Evolutionary conservation across 1,140 invertebrate genomes (phyloP), one percentile per base, ranked within the genome.

Genomic region (Bactericera cockerelli): DNA sequence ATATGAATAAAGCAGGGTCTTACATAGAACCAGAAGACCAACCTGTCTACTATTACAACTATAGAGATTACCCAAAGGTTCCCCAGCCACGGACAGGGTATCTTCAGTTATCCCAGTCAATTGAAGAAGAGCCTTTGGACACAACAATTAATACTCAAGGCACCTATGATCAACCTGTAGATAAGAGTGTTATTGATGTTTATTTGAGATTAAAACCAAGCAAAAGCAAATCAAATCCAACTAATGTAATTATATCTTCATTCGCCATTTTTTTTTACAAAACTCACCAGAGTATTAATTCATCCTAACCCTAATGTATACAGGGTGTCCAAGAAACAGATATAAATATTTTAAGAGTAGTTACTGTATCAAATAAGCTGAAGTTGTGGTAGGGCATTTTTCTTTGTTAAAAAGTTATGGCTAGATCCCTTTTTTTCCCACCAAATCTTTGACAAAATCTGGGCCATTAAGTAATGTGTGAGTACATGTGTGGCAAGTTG

Each of bases 51-150:
- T 16, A 49, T 16, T 49, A 49, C 19, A 16, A 49, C 42, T 49
- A 49, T 16, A 49, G 42, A 49, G 42, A 49, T 49, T 49, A 49
- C 42, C 42, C 42, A 3, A 49, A 49, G 22, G n/a, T 49, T n/a
- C 42, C 42, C 6, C 42, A 49, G 42, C 42, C 4, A 8, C 42
- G n/a, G 6, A 49, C 42, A 4, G 42, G 42, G 19, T 49, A 19
- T 49, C 42, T 49, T 10, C 42, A 49, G 22, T 16, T 49, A 8
- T 49, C 42, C 22, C 42, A 49, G 22, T 19, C 42, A 19, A 49
- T 49, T 22, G 42, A 49, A 49, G 42, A 49, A n/a, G 42, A 49
- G 19, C 8, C 8, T 10, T 4, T 6, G n/a, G 42, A 49, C 19
- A 19, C 19, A 3, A 16, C 22, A 19, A 16, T 49, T 8, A 22